Evolutionary conservation across 1,140 invertebrate genomes (phyloP), one percentile per base, ranked within the genome.

Genomic region (Scaptomyza hsui): DNA sequence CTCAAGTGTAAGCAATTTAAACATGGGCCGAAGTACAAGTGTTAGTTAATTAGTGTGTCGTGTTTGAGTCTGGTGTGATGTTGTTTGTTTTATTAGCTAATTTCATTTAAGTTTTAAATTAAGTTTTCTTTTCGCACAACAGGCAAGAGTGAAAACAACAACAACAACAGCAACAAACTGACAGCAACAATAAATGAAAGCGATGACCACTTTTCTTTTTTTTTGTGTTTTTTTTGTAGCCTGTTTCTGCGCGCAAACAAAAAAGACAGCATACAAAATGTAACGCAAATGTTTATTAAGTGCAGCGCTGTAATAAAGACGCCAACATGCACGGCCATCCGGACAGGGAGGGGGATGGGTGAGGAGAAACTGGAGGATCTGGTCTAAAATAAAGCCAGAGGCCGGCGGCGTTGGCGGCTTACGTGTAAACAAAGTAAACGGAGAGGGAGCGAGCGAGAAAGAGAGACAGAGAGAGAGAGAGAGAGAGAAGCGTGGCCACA

Each of bases 271-370:
- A 64, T 41, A 62, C 69, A 73, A 83, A 83, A 79, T 85, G 56
- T 76, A 85, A 83, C 65, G 70, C 80, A 83, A 83, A 83, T 83
- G 80, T 83, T 83, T 83, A 83, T 83, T 83, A 83, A 83, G 80
- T 83, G 80, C 80, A 83, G 68, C 64, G 75, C 76, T 64, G 80
- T 83, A 83, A 83, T 85, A 83, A 83, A 85, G 80, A 83, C 80
- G 80, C 72, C 80, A 83, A 75, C 69, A 72, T 75, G 70, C 57
- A 78, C 48, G 55, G 44, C 44, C 60, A 49, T 37, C 32, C 37
- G 13, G 26, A 16, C 21, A 42, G 32, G 53, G 21, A 12, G 15
- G 2, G n/a, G 29, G 12, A n/a, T n/a, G n/a, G n/a, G n/a, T n/a
- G n/a, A n/a, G n/a, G n/a, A n/a, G n/a, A n/a, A n/a, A n/a, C n/a